Conservation (phyloP, 2,797 vertebrate species). For the Harpagifer antarcticus region DNA sequence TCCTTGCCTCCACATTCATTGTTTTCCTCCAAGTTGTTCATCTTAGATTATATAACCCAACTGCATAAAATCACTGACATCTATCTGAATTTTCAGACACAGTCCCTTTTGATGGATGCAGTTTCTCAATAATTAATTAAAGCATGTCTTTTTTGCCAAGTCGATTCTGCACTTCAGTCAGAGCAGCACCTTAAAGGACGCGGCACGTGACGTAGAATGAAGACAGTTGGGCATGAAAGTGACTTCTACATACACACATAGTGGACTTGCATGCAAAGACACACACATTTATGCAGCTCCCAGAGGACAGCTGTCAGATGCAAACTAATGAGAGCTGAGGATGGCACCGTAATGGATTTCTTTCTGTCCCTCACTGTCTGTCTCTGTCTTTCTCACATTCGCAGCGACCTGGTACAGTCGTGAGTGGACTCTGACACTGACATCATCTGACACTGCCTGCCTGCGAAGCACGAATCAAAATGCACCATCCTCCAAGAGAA, state of each 20-base stretch:
- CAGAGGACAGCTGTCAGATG: conserved; percentile 45
- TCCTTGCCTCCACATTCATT: background rate
- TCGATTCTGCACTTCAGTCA: conserved; percentile 4
- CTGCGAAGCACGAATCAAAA: conserved; percentile 9
- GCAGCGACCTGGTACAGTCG: conserved; percentile 20
- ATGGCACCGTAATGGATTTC: conserved; percentile 18
- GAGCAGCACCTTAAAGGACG: background rate
- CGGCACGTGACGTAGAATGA: background rate
- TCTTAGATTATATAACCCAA: background rate
- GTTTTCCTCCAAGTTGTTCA: conserved; percentile 6
- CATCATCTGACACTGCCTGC: conserved; percentile 23
- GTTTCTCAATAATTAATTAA: conserved; percentile 35
- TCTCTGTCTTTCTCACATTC: conserved; percentile 14
- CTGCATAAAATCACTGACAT: conserved; percentile 19
- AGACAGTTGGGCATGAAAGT: conserved; percentile 22
- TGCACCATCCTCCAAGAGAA: background rate
- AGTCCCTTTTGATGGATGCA: conserved; percentile 20
- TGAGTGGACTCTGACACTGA: conserved; percentile 25
- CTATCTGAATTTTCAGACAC: conserved; percentile 14
- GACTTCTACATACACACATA: background rate
- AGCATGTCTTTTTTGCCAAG: background rate
- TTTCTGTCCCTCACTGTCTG: conserved; percentile 20
- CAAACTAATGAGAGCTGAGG: conserved; percentile 45
- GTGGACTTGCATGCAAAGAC: background rate
- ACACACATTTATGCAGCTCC: background rate